A percentile compares a stretch with the other conserved stretches of the same genome.
Evolutionary conservation across 2,888 invertebrate genomes (phyloP).

Genomic region (Torymus tubicola): DNA sequence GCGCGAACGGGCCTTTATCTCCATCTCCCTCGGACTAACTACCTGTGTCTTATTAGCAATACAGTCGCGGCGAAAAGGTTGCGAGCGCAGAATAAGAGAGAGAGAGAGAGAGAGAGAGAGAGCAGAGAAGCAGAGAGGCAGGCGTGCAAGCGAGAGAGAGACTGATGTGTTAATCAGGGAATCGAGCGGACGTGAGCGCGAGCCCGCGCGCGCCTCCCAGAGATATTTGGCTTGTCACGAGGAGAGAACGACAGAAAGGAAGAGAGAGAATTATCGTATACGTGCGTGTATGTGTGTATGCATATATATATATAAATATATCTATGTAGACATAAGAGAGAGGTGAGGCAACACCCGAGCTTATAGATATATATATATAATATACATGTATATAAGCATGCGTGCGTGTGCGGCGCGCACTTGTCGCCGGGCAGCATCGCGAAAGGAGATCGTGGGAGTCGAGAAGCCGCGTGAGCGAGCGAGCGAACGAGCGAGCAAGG

Average conservation of each 20-base stretch:
- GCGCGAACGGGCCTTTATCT: constrained; percentile 52
- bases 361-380: too few relatives aligned
- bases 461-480: constrained; percentile 5
- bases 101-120: constrained; percentile 34
- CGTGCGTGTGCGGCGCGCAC: constrained; percentile 32
- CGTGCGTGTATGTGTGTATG: background rate
- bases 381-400: too few relatives aligned
- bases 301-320: too few relatives aligned
- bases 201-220: background rate
- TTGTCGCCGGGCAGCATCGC: constrained; percentile 52
- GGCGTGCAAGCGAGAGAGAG: constrained; percentile 28
- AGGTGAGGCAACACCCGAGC: background rate
- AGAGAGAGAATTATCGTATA: constrained; percentile 7
- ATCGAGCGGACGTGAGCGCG: constrained; percentile 42
- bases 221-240: constrained; percentile 50
- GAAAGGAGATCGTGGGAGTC: constrained; percentile 56
- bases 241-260: constrained; percentile 10
- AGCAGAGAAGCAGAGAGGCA: constrained; percentile 34
- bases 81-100: constrained; percentile 56
- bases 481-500: constrained; percentile 13
- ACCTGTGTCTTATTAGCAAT: constrained; percentile 76
- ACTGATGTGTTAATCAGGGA: too few relatives aligned
- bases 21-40: constrained; percentile 69
- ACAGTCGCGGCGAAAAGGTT: constrained; percentile 74
- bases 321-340: background rate